Base-by-base conservation (phyloP, 1,140 invertebrate genomes). In the Antheraea pernyi region DNA sequence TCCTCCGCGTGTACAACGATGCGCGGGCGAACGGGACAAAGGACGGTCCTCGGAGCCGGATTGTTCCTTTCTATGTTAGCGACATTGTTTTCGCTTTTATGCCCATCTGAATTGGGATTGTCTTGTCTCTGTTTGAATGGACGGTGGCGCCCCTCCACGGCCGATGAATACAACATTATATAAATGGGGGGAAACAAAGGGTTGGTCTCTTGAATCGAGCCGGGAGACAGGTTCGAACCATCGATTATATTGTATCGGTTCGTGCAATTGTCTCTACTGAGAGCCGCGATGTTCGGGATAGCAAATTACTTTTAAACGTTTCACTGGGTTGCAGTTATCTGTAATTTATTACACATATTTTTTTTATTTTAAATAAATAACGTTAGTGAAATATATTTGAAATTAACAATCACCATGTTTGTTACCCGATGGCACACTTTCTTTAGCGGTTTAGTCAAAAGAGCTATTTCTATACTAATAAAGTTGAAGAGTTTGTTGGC, bases 41-140 rank as follows among this genome's bases (percentile, higher is more conserved):
- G 72, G 78, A 76, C 86, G 85, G 84, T 91, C 86, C 85, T 89
- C 74, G 78, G 84, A 78, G 83, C 81, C 82, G 82, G 90, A 93
- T 92, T 93, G 92, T 92, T 91, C 91, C 91, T 92, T 93, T 93
- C 85, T 89, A 86, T 88, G 88, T 86, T 91, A 86, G 89, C 85
- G 85, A 92, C 91, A 92, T 91, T 92, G 90, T 92, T 91, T 91
- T 89, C 88, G 80, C 90, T 88, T 91, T 93, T 92, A 91, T 93
- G 80, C 82, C 75, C 83, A 82, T 82, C 88, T 93, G 92, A 93
- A 92, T 93, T 88, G 87, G 91, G 86, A 93, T 93, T 93, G 92
- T 93, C 92, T 93, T 92, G 90, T 91, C 90, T 91, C 90, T 91
- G 81, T 91, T 90, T 93, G 79, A 91, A 91, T 89, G 84, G 86